A percentile compares a stretch with the other conserved stretches of the same genome.
Evolutionary conservation across 2,113 vertebrate species (phyloP).

Genomic region (Antechinus stuartii): DNA sequence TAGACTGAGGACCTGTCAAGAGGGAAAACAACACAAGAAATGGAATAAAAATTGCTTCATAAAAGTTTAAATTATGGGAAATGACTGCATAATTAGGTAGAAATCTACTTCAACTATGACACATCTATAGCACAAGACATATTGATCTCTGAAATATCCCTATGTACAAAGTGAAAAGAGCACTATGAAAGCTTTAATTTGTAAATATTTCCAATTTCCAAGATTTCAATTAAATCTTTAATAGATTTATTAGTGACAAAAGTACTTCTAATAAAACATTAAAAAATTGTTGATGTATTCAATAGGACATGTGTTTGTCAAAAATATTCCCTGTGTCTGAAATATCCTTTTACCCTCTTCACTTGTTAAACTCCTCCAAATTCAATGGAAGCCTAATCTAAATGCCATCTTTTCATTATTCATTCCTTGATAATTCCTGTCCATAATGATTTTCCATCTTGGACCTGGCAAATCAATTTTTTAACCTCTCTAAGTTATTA

Average conservation of each 20-base stretch:
- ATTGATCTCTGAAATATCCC: neutral
- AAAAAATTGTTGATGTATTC: neutral
- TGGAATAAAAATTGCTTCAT: neutral
- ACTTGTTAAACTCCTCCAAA: neutral
- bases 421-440: neutral
- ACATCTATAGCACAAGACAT: neutral
- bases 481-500: neutral
- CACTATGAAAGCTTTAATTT: neutral
- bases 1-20: neutral
- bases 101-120: constrained; percentile 10
- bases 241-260: neutral
- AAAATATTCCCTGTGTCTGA: neutral
- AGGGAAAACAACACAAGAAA: neutral
- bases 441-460: neutral
- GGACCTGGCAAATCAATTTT: neutral
- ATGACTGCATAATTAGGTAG: neutral
- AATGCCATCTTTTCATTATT: neutral
- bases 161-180: neutral
- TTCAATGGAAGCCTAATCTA: neutral
- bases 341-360: neutral
- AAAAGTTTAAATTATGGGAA: constrained; percentile 26
- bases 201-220: neutral
- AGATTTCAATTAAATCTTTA: neutral
- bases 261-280: neutral
- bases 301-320: neutral